Evolutionary conservation across 2,113 vertebrate genomes (phyloP).

Genomic region (Corythaeola cristata): DNA sequence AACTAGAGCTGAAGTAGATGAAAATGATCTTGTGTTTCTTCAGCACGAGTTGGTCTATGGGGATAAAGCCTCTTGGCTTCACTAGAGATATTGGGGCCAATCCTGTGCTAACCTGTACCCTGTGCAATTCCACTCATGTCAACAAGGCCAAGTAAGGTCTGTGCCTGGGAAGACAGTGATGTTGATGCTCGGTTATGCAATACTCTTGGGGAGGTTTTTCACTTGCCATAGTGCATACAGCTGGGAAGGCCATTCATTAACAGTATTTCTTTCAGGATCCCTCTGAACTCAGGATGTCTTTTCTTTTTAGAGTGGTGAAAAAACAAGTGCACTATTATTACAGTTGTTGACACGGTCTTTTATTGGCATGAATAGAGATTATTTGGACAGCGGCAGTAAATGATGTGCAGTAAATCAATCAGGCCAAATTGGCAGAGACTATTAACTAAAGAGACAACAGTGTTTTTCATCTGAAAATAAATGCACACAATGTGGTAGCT

Average conservation of each 20-base stretch:
- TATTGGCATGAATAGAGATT: slow-evolving; percentile 49
- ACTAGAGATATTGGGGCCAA: neutral
- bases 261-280: slow-evolving; percentile 47
- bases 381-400: slow-evolving; percentile 42
- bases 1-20: neutral
- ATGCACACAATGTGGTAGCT: neutral
- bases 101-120: neutral
- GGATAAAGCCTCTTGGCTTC: neutral
- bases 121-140: neutral
- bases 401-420: slow-evolving; percentile 49
- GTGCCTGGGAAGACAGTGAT: neutral
- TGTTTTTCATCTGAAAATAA: slow-evolving; percentile 55
- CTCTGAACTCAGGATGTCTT: slow-evolving; percentile 52
- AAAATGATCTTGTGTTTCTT: neutral
- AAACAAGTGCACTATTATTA: slow-evolving; percentile 47
- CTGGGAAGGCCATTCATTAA: slow-evolving; percentile 51
- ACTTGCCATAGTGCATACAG: slow-evolving; percentile 5
- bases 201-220: neutral
- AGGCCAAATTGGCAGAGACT: slow-evolving; percentile 53
- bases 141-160: neutral
- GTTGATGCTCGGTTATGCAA: neutral
- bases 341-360: slow-evolving; percentile 46
- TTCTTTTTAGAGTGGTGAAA: slow-evolving; percentile 27
- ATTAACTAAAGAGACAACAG: slow-evolving; percentile 24
- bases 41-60: neutral